Base-by-base conservation (phyloP, 2,113 vertebrate genomes). In the Chlorodrepanis virens region DNA sequence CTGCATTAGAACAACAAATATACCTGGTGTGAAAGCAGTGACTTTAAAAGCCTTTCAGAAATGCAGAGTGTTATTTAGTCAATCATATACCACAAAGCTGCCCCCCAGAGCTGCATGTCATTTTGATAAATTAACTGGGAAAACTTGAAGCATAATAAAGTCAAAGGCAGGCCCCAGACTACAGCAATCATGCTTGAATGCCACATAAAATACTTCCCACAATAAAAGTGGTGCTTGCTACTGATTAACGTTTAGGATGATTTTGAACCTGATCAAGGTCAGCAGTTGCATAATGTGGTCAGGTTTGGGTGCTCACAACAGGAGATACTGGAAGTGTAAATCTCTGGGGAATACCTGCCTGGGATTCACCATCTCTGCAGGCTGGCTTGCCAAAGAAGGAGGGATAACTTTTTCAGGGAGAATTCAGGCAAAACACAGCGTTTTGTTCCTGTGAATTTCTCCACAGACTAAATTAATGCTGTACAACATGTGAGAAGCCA, bases 111-210 rank as follows among this genome's bases (percentile, higher is more conserved):
- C 94, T 80, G 80, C 80, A 42, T 87, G 94, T 90, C 97, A 91
- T 96, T 97, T 97, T 95, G 96, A 98, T 96, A 97, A 97, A 98
- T 97, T 98, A 97, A 96, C 97, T 95, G 75, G 54, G 95, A 96
- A 90, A 88, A 88, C 93, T 27, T 84, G 90, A 92, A 97, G 90
- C 93, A 56, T 54, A 96, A 88, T 80, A 91, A 96, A 97, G 93
- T 84, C 90, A 97, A 92, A 90, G 31, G 70, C 19, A n/a, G 94
- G 80, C 59, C 77, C 72, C 67, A 44, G 64, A 96, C 77, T 88
- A 67, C 28, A 84, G 91, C 92, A 95, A 86, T 71, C 76, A 79
- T n/a, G 95, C 93, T 83, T 95, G 88, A 97, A 93, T 50, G 91
- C 83, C 37, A 95, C 74, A 25, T 94, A 94, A 97, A 96, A 90